Evolutionary conservation across 2,888 invertebrate species (phyloP), one percentile per base, ranked within the genome.

Genomic region (Trachelus iudaicus): DNA sequence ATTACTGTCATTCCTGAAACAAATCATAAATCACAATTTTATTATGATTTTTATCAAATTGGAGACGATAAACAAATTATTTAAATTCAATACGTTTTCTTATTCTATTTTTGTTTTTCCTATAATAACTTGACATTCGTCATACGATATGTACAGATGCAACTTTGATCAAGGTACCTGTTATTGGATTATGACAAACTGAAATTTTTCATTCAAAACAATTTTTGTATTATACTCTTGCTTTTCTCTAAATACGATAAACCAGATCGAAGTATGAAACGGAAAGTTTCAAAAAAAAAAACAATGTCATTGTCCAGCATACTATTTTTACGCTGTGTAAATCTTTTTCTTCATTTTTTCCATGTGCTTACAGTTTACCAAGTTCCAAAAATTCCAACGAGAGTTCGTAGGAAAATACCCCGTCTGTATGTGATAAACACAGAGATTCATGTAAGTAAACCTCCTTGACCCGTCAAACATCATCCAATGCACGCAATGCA

Each of bases 1-100:
- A 85, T 85, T 35, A 85, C 79, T 77, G 84, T 84, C 87, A 87
- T 87, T 75, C 79, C 81, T 82, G 79, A 78, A 78, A 73, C 23
- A 23, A 56, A 9, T 56, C 2, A 9, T 56, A 23, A 56, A 56
- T 56, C 0, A 9, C 56, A 56, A 23, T 56, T 9, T 56, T 23
- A 23, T 56, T 56, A 15, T 56, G 6, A 56, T 23, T 56, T 23
- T 2, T 23, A 56, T 56, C 56, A 23, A 9, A 56, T 56, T 56
- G 23, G 9, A 23, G 9, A 56, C 23, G 56, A 56, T 23, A 56
- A 2, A 23, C 9, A 56, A 56, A 56, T 23, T 56, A 56, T 56
- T 56, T 56, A 56, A 56, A 56, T 9, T 56, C 2, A 56, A 9
- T 56, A 9, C 9, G 23, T 2, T 56, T 56, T 56, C 15, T 2